Percentiles rank a stretch among this genome's conserved stretches.
Evolutionary conservation across 30 jellyfish, hydroid and myxozoan species (phyloP).

Genomic region (Hydractinia echinata): DNA sequence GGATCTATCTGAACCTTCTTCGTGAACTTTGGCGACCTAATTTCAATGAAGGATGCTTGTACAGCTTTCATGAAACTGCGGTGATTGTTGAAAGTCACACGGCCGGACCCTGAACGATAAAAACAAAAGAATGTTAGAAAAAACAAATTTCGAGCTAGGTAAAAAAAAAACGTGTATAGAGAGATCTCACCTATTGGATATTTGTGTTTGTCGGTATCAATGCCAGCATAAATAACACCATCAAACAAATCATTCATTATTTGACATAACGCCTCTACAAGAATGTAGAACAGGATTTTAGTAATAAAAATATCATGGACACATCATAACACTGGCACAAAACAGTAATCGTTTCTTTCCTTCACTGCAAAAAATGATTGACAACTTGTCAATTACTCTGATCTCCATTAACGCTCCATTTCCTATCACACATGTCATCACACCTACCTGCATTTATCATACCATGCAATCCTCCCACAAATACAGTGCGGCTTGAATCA

Average conservation of each 20-base stretch:
- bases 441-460: slow-evolving; percentile 89
- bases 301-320: too few relatives aligned
- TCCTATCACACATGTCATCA: not conserved
- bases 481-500: slow-evolving; percentile 81
- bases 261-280: slow-evolving; percentile 72
- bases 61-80: slow-evolving; percentile 87
- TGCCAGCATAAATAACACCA: slow-evolving; percentile 91
- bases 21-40: slow-evolving; percentile 81
- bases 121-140: too few relatives aligned
- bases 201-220: slow-evolving; percentile 94
- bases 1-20: slow-evolving; percentile 96
- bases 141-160: not conserved
- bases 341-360: too few relatives aligned
- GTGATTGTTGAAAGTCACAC: slow-evolving; percentile 75
- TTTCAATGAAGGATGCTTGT: slow-evolving; percentile 89
- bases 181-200: slow-evolving; percentile 81
- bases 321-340: too few relatives aligned
- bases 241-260: slow-evolving; percentile 84
- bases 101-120: slow-evolving; percentile 73
- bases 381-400: too few relatives aligned
- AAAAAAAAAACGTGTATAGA: not conserved
- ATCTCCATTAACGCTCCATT: too few relatives aligned
- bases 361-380: too few relatives aligned
- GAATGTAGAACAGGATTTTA: not conserved
- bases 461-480: slow-evolving; percentile 98